Percentiles rank a stretch among this genome's conserved stretches.
These are phyloP conservation scores for Clarias fuscus DNA, from an alignment of 2,797 vertebrate genomes.

Conservation along the genomic window DNA sequence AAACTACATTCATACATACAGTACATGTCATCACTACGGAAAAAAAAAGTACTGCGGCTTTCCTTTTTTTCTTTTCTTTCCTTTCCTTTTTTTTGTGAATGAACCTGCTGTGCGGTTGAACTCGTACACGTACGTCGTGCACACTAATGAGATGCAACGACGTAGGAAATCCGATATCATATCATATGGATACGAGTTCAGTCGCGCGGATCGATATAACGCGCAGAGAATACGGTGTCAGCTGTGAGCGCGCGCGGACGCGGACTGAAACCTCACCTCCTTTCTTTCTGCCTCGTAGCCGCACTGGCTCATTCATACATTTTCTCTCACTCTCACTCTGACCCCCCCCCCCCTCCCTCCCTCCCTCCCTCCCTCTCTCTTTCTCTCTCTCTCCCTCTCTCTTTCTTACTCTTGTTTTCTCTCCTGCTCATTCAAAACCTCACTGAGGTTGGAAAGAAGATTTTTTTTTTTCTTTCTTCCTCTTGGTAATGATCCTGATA, in stretches of 20 bases:
- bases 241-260: slow-evolving; percentile 40
- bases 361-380: slow-evolving; percentile 41
- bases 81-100: slow-evolving; percentile 16
- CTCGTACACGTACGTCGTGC: not conserved
- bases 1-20: not conserved
- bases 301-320: slow-evolving; percentile 73
- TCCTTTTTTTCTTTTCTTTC: not conserved
- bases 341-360: slow-evolving; percentile 53
- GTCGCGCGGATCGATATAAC: not conserved
- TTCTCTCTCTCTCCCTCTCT: slow-evolving; percentile 44
- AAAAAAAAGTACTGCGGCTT: not conserved
- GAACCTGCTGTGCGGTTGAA: not conserved
- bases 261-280: slow-evolving; percentile 43
- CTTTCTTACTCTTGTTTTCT: slow-evolving; percentile 61
- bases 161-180: not conserved
- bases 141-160: not conserved
- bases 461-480: slow-evolving; percentile 54
- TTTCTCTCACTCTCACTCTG: slow-evolving; percentile 51
- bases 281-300: slow-evolving; percentile 58
- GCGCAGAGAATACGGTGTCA: not conserved
- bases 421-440: slow-evolving; percentile 36
- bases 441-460: slow-evolving; percentile 59
- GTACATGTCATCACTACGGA: not conserved
- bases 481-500: slow-evolving; percentile 64
- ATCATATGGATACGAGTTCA: too few species aligned